These are phyloP conservation scores for Atta cephalotes DNA, from an alignment of 1,140 invertebrate species.

Conservation along the genomic window DNA sequence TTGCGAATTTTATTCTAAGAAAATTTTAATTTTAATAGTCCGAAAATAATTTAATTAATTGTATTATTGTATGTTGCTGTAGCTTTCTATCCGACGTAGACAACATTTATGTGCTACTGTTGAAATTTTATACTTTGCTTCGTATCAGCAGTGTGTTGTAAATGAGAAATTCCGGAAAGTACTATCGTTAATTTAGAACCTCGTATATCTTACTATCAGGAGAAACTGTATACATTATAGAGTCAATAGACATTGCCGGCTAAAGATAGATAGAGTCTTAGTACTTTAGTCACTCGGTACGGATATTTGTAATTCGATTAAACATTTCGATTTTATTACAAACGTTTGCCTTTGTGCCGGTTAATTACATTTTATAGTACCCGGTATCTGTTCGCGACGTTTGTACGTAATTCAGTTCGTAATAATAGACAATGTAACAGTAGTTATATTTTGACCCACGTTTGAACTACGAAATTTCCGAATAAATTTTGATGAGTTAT, in stretches of 20 bases:
- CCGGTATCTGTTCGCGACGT: not conserved
- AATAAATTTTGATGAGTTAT: slow-evolving; percentile 20
- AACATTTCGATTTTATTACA: slow-evolving; percentile 41
- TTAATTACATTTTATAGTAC: slow-evolving; percentile 36
- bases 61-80: not conserved
- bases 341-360: slow-evolving; percentile 3
- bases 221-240: not conserved
- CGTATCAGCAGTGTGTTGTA: not conserved
- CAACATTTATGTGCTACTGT: not conserved
- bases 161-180: slow-evolving; percentile 14
- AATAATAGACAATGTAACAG: slow-evolving; percentile 29
- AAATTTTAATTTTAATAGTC: not conserved
- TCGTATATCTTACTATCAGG: not conserved
- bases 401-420: slow-evolving; percentile 9
- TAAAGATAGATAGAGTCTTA: not conserved
- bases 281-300: not conserved
- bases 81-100: not conserved
- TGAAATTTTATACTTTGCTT: slow-evolving; percentile 8
- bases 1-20: not conserved
- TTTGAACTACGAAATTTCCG: not conserved
- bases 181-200: not conserved
- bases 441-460: slow-evolving; percentile 7
- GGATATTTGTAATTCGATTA: slow-evolving; percentile 41
- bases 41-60: slow-evolving; percentile 22
- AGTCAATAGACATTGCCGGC: slow-evolving; percentile 10